These are phyloP conservation scores for Ricordea florida DNA, from an alignment of 92 coral and sea anemone genomes.

Conservation along the genomic window DNA sequence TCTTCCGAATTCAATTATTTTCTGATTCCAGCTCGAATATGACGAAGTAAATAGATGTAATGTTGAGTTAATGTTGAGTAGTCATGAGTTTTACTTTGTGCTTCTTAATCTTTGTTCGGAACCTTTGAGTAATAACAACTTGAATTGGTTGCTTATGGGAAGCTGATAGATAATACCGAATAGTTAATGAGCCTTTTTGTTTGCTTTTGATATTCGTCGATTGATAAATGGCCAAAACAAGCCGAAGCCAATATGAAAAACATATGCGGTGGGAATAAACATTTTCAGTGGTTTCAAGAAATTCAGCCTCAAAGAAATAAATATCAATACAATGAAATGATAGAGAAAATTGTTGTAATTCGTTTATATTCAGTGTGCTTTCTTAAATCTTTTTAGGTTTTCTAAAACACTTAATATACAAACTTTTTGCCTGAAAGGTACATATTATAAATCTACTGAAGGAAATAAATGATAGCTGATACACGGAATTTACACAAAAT, in stretches of 20 bases:
- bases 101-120: conserved; percentile 12
- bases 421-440: too few species aligned
- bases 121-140: conserved; percentile 30
- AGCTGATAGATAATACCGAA: conserved; percentile 13
- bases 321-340: conserved; percentile 1
- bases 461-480: too few species aligned
- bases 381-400: background rate
- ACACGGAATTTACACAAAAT: too few species aligned
- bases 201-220: conserved; percentile 11
- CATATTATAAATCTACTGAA: too few species aligned
- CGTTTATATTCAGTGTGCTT: background rate
- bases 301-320: conserved; percentile 15
- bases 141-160: conserved; percentile 12
- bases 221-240: conserved; percentile 27
- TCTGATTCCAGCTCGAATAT: background rate
- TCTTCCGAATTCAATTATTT: background rate
- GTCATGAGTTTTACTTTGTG: conserved; percentile 17
- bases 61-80: background rate
- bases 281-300: background rate
- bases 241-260: conserved; percentile 1
- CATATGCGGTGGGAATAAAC: conserved; percentile 3
- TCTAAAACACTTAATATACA: background rate
- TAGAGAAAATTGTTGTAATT: background rate
- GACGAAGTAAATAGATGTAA: too few species aligned
- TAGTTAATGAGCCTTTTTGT: conserved; percentile 20